Base-by-base conservation (phyloP, 1,140 invertebrate species). In the Eueides isabella region DNA sequence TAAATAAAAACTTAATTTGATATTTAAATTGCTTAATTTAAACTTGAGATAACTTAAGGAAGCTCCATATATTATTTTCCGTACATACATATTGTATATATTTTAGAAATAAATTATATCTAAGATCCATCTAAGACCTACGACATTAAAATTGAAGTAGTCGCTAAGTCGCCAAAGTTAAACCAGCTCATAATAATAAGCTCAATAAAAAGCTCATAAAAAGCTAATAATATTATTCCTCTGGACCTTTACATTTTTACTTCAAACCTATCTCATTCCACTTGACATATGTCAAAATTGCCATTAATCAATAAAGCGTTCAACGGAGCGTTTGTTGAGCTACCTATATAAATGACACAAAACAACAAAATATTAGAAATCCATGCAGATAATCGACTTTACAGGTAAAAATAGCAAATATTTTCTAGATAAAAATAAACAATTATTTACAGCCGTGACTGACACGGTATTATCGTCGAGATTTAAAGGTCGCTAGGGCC, bases 401-500 rank as follows among this genome's bases (percentile, higher is more conserved):
- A 26, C 48, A 26, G 19, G 19, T n/a, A 55, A 55, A 19, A 55
- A 55, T 26, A 4, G 48, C 19, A 26, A 23, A 19, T 19, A 19
- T 55, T 11, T 55, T 55, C 23, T 26, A 11, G n/a, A 48, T 67
- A 55, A 67, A 67, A 67, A 67, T 44, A 29, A 35, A 55, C 41
- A 30, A 67, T 55, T 55, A 29, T 30, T 67, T 9, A 14, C 44
- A 55, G 55, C 66, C 41, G 66, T 67, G 66, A 67, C 66, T 48
- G 66, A 19, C 28, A 67, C 28, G 65, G 65, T 30, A 44, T 30
- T 67, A 29, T 67, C 26, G 41, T 29, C n/a, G 48, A 67, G 41
- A 67, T 67, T 67, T 29, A 67, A 67, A 67, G 66, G 66, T 67
- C 66, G 65, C 35, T 30, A 55, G 41, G 23, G 41, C 19, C 38